These are phyloP conservation scores for Cercopithecus petaurista DNA, from an alignment of 2,797 vertebrate genomes.

Conservation along the genomic window DNA sequence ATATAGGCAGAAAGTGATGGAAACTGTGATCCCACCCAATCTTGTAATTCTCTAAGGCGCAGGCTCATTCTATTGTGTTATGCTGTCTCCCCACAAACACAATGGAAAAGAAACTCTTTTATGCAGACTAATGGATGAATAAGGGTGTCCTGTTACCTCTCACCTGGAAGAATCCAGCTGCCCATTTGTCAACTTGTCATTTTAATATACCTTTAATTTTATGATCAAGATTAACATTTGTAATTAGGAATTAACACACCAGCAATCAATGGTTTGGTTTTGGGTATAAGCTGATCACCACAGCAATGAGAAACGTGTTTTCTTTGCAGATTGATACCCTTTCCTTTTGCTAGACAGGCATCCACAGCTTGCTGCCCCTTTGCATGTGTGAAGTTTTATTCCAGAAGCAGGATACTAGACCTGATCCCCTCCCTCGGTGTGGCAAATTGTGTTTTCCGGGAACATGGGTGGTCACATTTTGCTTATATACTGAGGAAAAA, in stretches of 20 bases:
- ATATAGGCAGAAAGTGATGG: not conserved
- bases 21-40: not conserved
- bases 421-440: not conserved
- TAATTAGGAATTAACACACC: constrained; percentile 33
- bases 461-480: not conserved
- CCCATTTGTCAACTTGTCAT: not conserved
- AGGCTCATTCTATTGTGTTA: not conserved
- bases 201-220: constrained; percentile 42
- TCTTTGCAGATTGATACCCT: not conserved
- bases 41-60: not conserved
- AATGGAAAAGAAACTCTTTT: not conserved
- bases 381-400: not conserved
- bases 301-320: not conserved
- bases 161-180: not conserved
- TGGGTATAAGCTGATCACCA: not conserved
- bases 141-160: not conserved
- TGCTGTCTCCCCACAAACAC: not conserved
- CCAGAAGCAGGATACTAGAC: not conserved
- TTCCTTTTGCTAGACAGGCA: not conserved
- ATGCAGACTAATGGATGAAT: not conserved
- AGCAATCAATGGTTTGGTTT: constrained; percentile 16
- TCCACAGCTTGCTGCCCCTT: not conserved
- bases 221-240: constrained; percentile 25
- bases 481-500: not conserved
- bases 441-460: constrained; percentile 30